Conservation (phyloP, 2,888 invertebrate genomes). For the Timema cristinae region DNA sequence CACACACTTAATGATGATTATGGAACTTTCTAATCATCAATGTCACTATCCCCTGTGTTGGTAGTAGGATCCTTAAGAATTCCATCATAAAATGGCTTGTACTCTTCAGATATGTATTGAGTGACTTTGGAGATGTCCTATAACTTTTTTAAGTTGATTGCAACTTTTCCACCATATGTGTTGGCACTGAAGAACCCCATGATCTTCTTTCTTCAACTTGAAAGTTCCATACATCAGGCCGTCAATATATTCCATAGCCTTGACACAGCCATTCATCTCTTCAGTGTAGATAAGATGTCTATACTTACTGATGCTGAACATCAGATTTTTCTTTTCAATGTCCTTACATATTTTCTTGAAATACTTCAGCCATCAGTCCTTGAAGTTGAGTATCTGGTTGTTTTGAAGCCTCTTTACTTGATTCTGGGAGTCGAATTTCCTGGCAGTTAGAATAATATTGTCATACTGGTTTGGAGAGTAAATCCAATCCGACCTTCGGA, state of each 20-base stretch:
- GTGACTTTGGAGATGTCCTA: conserved; percentile 10
- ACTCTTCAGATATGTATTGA: not conserved
- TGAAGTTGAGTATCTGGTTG: conserved; percentile 24
- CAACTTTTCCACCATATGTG: not conserved
- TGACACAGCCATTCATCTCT: not conserved
- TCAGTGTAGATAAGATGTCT: conserved; percentile 9
- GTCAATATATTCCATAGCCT: not conserved
- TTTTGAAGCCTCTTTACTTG: conserved; percentile 16
- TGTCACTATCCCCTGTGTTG: too few relatives aligned
- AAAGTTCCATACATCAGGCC: not conserved
- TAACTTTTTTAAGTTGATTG: not conserved
- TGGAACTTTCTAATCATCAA: too few relatives aligned
- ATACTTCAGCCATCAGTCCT: conserved; percentile 26
- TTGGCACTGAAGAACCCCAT: not conserved
- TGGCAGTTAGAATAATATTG: conserved; percentile 23
- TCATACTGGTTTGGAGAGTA: conserved; percentile 28
- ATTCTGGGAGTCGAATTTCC: conserved; percentile 21
- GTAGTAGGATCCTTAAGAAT: not conserved
- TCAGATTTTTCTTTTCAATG: conserved; percentile 20
- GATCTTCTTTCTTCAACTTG: not conserved
- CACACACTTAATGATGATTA: too few relatives aligned
- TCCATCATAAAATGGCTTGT: conserved; percentile 10
- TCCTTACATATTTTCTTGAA: conserved; percentile 21
- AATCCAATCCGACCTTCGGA: conserved; percentile 24
- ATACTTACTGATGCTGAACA: conserved; percentile 18